A percentile compares a stretch with the other conserved stretches of the same genome.
phyloP scores from a whole-genome alignment of 2,797 vertebrate genomes.

The Botia almorhae region DNA sequence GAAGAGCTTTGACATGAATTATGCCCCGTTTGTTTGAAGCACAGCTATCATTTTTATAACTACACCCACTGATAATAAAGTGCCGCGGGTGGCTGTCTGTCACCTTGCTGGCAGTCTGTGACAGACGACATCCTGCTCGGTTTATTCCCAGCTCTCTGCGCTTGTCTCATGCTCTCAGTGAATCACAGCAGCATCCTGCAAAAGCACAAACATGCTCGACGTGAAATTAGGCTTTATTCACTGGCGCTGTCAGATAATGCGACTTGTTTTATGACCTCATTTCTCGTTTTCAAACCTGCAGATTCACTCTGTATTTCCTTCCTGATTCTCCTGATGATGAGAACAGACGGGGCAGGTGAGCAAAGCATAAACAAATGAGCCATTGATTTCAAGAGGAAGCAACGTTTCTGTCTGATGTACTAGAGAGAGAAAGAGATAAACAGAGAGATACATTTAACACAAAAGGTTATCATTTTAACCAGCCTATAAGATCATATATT shows the following conservation, averaged over 20 bases:
- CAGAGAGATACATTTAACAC: too few relatives aligned
- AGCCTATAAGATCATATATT: neutral
- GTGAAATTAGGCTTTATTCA: constrained; percentile 43
- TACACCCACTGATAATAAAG: constrained; percentile 66
- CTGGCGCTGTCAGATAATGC: constrained; percentile 41
- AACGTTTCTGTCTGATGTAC: neutral
- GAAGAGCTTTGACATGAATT: constrained; percentile 62
- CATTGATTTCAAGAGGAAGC: neutral
- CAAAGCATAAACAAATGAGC: constrained; percentile 2
- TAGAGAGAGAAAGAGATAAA: constrained; percentile 2
- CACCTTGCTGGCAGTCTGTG: constrained; percentile 67
- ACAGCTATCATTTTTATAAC: constrained; percentile 70
- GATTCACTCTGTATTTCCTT: constrained; percentile 24
- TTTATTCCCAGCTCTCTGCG: constrained; percentile 62
- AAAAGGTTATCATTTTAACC: neutral
- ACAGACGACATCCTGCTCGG: constrained; percentile 68
- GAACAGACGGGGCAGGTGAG: constrained; percentile 11
- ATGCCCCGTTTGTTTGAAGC: constrained; percentile 66
- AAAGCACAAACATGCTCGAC: constrained; percentile 53
- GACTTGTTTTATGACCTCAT: constrained; percentile 50
- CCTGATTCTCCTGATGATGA: constrained; percentile 15
- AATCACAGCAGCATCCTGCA: constrained; percentile 60
- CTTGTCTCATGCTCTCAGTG: constrained; percentile 46
- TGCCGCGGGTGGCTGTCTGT: constrained; percentile 66
- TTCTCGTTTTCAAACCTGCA: constrained; percentile 45